phyloP scores from a whole-genome alignment of 35 echinoderm and acorn worm species.

The Lytechinus pictus region DNA sequence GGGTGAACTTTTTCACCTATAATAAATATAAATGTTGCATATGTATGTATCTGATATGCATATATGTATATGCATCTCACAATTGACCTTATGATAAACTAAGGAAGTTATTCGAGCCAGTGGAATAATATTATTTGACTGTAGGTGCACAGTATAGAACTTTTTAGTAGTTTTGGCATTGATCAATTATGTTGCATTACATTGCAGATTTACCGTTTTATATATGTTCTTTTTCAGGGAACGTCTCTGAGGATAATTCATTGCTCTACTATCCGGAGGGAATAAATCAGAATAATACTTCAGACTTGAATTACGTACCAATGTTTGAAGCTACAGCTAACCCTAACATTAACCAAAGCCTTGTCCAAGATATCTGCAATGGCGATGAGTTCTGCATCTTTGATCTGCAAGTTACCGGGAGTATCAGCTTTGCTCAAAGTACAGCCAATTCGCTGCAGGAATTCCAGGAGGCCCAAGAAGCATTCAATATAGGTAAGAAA shows the following conservation, averaged over 20 bases:
- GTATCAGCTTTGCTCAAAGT: background rate
- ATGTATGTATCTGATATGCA: too few relatives aligned
- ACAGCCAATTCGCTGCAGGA: background rate
- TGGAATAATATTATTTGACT: too few relatives aligned
- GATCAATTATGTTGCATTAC: background rate
- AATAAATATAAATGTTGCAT: too few relatives aligned
- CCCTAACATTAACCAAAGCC: background rate
- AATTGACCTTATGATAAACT: too few relatives aligned
- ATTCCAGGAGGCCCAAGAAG: background rate
- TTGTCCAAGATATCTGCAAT: background rate
- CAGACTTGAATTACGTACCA: background rate
- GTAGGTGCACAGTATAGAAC: too few relatives aligned
- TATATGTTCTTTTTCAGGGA: background rate
- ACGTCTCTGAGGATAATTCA: background rate
- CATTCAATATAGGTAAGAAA: background rate
- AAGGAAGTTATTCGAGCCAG: too few relatives aligned
- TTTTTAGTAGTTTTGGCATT: too few relatives aligned
- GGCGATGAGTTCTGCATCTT: constrained; percentile 24
- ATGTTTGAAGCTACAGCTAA: background rate
- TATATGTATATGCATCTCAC: too few relatives aligned
- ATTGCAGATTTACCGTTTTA: background rate
- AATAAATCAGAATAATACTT: background rate
- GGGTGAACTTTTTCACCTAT: too few relatives aligned
- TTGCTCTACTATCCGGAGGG: background rate
- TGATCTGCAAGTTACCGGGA: background rate